Evolutionary conservation across 1,140 invertebrate species (phyloP), one percentile per base, ranked within the genome.

Genomic region (Stegodyphus mimosarum): DNA sequence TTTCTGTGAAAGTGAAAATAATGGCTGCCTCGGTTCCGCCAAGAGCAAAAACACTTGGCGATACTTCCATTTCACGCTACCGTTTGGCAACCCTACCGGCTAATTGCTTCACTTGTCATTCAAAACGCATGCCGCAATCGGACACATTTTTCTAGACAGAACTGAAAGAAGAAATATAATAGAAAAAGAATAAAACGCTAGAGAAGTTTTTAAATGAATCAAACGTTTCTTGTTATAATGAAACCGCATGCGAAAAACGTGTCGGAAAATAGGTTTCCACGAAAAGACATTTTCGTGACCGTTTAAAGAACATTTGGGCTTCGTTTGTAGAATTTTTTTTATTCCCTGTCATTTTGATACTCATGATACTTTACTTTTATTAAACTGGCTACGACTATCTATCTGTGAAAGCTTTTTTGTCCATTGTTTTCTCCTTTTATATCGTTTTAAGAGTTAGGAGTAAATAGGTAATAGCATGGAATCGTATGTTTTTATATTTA

Each of bases 401-500:
- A 64, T 7, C 13, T 6, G 17, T 64, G 17, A 17, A 64, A 6
- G 17, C 6, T 10, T 64, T 6, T 64, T 15, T 7, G n/a, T 70
- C 48, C 17, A 69, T 67, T 79, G 76, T 79, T 79, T 79, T 66
- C 64, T 15, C 13, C 52, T 79, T 77, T 79, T 79, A 79, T 79
- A 70, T 66, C 52, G 51, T 79, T 79, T 79, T 79, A 66, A 53
- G 67, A 51, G 48, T 55, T 50, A 48, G 53, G 76, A 79, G 76
- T 70, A 79, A 79, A 79, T 64, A 64, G 74, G 74, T 74, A 74
- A 74, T 77, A 66, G 55, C 66, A 66, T 33, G 49, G 50, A 55
- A 79, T 79, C 76, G 76, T 69, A 69, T 69, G 49, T 15, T 50
- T 33, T 53, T 18, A 79, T 79, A 70, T 79, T 79, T 79, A 79